These are phyloP conservation scores for Phortica variegata DNA, from an alignment of 1,140 invertebrate genomes.

Conservation along the genomic window DNA sequence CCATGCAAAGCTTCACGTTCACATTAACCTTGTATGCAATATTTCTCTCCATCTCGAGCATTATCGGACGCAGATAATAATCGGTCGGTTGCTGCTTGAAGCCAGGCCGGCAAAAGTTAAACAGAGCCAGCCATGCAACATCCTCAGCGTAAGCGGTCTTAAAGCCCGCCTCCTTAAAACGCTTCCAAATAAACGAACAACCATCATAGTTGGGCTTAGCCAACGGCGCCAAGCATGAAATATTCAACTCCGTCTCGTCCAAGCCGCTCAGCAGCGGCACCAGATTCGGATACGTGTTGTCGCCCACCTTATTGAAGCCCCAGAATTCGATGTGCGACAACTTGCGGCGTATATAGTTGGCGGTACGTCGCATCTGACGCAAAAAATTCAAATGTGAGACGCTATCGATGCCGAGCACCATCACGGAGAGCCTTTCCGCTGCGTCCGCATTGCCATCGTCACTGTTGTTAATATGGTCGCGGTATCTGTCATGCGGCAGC, in stretches of 20 bases:
- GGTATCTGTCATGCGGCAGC: too few species aligned
- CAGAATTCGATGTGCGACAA: slow-evolving; percentile 69
- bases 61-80: slow-evolving; percentile 76
- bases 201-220: slow-evolving; percentile 61
- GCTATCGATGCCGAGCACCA: slow-evolving; percentile 84
- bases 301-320: slow-evolving; percentile 81
- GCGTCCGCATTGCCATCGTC: slow-evolving; percentile 14
- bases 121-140: slow-evolving; percentile 68
- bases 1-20: slow-evolving; percentile 62
- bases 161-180: slow-evolving; percentile 70
- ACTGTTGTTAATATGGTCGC: not conserved
- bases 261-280: slow-evolving; percentile 71
- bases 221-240: slow-evolving; percentile 61
- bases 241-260: slow-evolving; percentile 63
- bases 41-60: slow-evolving; percentile 63
- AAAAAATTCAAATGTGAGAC: slow-evolving; percentile 83
- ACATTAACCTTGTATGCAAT: slow-evolving; percentile 40
- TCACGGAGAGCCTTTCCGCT: slow-evolving; percentile 59
- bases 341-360: slow-evolving; percentile 61
- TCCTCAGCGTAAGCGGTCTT: slow-evolving; percentile 80
- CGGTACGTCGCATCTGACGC: slow-evolving; percentile 76
- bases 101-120: slow-evolving; percentile 75
- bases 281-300: slow-evolving; percentile 83
- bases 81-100: slow-evolving; percentile 79
- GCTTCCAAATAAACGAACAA: slow-evolving; percentile 81